Conservation (phyloP, 2,113 vertebrate species). For the Steatornis caripensis region DNA sequence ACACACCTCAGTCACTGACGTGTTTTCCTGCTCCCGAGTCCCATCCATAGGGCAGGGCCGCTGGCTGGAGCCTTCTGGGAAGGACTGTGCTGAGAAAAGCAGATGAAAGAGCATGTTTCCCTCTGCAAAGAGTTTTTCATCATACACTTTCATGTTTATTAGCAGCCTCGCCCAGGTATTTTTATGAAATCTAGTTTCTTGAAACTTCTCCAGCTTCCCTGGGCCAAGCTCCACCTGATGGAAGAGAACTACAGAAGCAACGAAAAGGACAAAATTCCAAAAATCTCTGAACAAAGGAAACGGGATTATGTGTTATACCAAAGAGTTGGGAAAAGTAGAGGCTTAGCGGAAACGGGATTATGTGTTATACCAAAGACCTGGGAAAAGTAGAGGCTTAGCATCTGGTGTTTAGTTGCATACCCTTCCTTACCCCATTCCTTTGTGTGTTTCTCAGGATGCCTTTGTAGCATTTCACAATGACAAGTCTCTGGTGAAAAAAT, state of each 20-base stretch:
- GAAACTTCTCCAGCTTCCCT: conserved; percentile 21
- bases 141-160: not conserved
- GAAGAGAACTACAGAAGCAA: not conserved
- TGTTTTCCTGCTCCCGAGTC: not conserved
- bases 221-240: not conserved
- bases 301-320: not conserved
- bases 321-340: not conserved
- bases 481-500: conserved; percentile 70
- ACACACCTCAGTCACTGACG: not conserved
- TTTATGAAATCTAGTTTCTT: not conserved
- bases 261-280: not conserved
- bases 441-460: conserved; percentile 68
- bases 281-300: not conserved
- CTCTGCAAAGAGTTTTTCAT: not conserved
- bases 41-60: conserved; percentile 8
- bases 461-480: conserved; percentile 76
- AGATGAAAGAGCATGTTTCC: not conserved
- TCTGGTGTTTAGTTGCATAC: accelerated
- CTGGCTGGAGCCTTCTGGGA: conserved; percentile 36
- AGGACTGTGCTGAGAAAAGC: conserved; percentile 8
- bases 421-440: not conserved
- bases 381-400: not conserved
- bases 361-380: not conserved
- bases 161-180: not conserved
- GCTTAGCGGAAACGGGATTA: not conserved